Conservation (phyloP, 2,888 invertebrate species). For the Andricus quercusramuli region DNA sequence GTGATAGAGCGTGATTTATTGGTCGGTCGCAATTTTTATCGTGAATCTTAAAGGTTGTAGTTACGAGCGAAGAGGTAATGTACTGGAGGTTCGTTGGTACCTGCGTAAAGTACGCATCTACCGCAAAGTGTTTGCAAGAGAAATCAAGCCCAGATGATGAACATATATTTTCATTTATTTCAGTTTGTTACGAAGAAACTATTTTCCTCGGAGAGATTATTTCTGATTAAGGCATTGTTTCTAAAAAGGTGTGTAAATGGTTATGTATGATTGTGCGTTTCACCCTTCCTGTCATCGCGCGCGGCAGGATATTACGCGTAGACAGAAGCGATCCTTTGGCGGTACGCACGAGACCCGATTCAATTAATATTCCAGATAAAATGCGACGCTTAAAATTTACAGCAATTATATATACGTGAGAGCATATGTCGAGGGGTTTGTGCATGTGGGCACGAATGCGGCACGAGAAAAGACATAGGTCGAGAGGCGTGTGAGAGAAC, state of each 20-base stretch:
- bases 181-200: background rate
- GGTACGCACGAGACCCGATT: slow-evolving; percentile 29
- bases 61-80: slow-evolving; percentile 50
- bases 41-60: slow-evolving; percentile 58
- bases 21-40: slow-evolving; percentile 63
- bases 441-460: slow-evolving; percentile 25
- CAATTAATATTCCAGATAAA: slow-evolving; percentile 40
- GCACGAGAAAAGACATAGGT: slow-evolving; percentile 37
- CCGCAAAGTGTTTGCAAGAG: slow-evolving; percentile 47
- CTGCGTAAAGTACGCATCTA: slow-evolving; percentile 48
- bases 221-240: background rate
- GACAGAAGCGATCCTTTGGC: slow-evolving; percentile 39
- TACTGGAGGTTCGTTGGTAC: slow-evolving; percentile 46
- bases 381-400: slow-evolving; percentile 40
- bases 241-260: background rate
- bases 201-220: background rate
- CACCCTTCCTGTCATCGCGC: slow-evolving; percentile 30
- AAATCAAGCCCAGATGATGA: background rate
- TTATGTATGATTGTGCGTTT: background rate
- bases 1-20: slow-evolving; percentile 65
- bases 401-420: slow-evolving; percentile 38
- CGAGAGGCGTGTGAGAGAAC: slow-evolving; percentile 44
- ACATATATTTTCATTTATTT: too few species aligned
- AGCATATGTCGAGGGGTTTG: slow-evolving; percentile 12
- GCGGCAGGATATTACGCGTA: slow-evolving; percentile 22